Evolutionary conservation across 2,113 vertebrate genomes (phyloP).

Genomic region (Ailurus styani): DNA sequence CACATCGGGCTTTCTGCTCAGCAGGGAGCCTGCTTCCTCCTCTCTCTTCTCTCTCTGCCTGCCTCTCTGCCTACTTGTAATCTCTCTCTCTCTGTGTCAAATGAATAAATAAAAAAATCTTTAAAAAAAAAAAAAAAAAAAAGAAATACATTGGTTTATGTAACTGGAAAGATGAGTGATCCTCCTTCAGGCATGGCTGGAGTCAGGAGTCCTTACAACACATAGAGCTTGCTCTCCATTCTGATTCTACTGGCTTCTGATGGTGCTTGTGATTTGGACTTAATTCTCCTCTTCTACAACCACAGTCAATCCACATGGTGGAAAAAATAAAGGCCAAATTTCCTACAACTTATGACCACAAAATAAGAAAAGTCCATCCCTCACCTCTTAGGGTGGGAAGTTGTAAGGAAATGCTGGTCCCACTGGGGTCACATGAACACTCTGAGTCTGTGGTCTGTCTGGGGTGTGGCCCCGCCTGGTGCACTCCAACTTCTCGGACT

Average conservation of each 20-base stretch:
- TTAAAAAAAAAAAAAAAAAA: no score
- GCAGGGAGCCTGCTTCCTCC: no score
- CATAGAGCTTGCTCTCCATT: rapidly evolving
- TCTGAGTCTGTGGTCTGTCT: rapidly evolving
- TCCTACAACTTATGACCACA: background rate
- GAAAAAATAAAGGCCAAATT: background rate
- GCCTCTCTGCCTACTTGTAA: no score
- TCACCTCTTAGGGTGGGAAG: background rate
- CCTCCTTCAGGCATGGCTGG: no score
- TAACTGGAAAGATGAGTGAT: rapidly evolving
- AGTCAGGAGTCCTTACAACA: background rate
- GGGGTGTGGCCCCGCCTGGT: rapidly evolving
- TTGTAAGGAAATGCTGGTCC: rapidly evolving
- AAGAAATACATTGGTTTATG: background rate
- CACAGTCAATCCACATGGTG: background rate
- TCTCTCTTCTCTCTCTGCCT: no score
- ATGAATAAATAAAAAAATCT: no score
- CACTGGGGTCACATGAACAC: rapidly evolving
- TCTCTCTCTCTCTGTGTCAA: no score
- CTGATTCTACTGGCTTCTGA: rapidly evolving
- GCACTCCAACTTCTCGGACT: rapidly evolving
- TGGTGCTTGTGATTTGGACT: background rate
- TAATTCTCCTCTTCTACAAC: background rate
- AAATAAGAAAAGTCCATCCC: background rate
- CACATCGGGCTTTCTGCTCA: no score